phyloP scores from a whole-genome alignment of 2,113 vertebrate genomes.

The Indicator maculatus region DNA sequence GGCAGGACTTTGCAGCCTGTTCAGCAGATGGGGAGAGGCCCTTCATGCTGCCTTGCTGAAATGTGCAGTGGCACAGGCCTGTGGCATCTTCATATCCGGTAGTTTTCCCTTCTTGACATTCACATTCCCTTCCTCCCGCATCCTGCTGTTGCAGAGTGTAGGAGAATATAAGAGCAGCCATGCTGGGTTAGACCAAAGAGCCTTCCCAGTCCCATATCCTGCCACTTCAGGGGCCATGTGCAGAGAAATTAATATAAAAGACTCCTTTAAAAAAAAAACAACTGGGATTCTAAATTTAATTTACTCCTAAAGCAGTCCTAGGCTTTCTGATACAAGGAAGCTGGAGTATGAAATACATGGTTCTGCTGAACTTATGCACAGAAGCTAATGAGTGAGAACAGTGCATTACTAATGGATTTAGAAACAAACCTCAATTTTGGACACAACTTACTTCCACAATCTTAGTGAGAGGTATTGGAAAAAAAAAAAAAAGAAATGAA shows the following conservation, averaged over 20 bases:
- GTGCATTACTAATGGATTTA: slow-evolving; percentile 3
- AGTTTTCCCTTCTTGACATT: not conserved
- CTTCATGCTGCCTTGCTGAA: not conserved
- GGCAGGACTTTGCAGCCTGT: not conserved
- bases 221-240: not conserved
- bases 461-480: slow-evolving; percentile 45
- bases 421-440: slow-evolving; percentile 49
- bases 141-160: not conserved
- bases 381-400: not conserved
- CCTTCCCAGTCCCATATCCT: not conserved
- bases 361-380: not conserved
- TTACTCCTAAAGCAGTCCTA: not conserved
- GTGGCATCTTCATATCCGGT: not conserved
- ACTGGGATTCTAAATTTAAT: not conserved
- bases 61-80: not conserved
- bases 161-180: not conserved
- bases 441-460: slow-evolving; percentile 33
- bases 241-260: not conserved
- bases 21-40: not conserved
- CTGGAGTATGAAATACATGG: not conserved
- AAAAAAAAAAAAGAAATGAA: slow-evolving; percentile 31
- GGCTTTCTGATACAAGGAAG: not conserved
- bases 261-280: not conserved
- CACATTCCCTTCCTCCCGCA: not conserved
- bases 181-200: not conserved